phyloP scores from a whole-genome alignment of 2,888 invertebrate species.

The Pollenia labialis region DNA sequence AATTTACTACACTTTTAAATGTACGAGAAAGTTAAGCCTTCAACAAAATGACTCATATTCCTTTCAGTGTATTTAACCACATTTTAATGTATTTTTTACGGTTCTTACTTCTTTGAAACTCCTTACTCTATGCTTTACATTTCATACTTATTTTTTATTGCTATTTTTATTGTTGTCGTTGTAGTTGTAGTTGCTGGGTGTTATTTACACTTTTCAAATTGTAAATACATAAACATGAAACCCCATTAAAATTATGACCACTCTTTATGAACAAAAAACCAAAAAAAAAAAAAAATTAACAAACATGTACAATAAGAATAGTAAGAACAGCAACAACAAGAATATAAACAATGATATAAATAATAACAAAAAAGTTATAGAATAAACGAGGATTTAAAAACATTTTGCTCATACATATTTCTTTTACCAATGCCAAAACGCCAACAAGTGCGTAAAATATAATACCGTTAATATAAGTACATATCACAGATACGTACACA shows the following conservation, averaged over 20 bases:
- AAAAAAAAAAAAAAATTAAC: background rate
- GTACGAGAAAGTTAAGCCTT: too few relatives aligned
- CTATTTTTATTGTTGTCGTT: slow-evolving; percentile 31
- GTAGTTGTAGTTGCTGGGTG: slow-evolving; percentile 39
- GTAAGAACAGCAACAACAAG: slow-evolving; percentile 30
- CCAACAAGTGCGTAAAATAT: slow-evolving; percentile 66
- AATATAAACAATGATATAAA: slow-evolving; percentile 45
- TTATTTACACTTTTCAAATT: slow-evolving; percentile 66
- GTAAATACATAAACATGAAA: slow-evolving; percentile 67
- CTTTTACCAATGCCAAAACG: slow-evolving; percentile 38
- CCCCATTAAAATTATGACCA: slow-evolving; percentile 66
- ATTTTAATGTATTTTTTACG: slow-evolving; percentile 7
- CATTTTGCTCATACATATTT: slow-evolving; percentile 42
- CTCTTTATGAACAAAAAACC: slow-evolving; percentile 34
- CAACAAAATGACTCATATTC: background rate
- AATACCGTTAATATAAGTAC: slow-evolving; percentile 41
- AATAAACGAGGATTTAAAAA: slow-evolving; percentile 58
- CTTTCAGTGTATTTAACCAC: slow-evolving; percentile 18
- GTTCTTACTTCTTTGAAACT: background rate
- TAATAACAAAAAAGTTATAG: slow-evolving; percentile 26
- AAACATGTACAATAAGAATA: background rate
- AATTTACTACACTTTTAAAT: too few relatives aligned
- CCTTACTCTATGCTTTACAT: background rate
- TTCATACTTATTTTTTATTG: slow-evolving; percentile 1
- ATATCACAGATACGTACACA: background rate